Evolutionary conservation across 2,797 vertebrate genomes (phyloP), one percentile per base, ranked within the genome.

Genomic region (Hyperoplus lanceolatus): DNA sequence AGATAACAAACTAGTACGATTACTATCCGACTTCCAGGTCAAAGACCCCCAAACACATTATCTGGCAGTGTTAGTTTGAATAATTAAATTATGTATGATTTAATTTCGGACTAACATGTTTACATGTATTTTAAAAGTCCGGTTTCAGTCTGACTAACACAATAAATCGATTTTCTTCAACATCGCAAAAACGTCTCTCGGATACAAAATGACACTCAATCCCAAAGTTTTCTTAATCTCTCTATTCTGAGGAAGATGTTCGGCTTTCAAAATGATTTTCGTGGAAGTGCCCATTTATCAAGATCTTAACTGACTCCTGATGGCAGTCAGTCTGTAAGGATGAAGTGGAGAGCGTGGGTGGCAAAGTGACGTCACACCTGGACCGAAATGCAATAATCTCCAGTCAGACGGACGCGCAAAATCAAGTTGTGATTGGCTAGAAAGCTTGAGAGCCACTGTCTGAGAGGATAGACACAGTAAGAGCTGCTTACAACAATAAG

Each of bases 401-500:
- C 46, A 18, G 56, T 18, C 55, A 64, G 77, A 73, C 48, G 0
- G 80, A 73, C 21, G 21, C 21, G 21, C 21, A 21, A 21, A 21
- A 21, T 21, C 21, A 21, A 36, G 1, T 63, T 79, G 58, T 55
- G 42, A 89, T 84, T 89, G 88, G 86, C 70, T 76, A 18, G 41
- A 54, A 62, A 38, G 39, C 39, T 51, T 9, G 21, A 56, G 58
- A 74, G 59, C 68, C 63, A 54, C 57, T 18, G 63, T 79, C 76
- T 77, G 79, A 84, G 79, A 75, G 72, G 79, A 82, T 43, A 69
- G 49, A 73, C 15, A 49, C 41, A 62, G 60, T 15, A 16, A 82
- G 71, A 90, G 78, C 83, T 81, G 81, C 83, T 90, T 77, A 71
- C 69, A 83, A 88, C 80, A 88, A 86, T 87, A 86, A 87, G 69